Evolutionary conservation across 30 jellyfish, hydroid and myxozoan genomes (phyloP), one percentile per base, ranked within the genome.

Genomic region (Cassiopea xamachana): DNA sequence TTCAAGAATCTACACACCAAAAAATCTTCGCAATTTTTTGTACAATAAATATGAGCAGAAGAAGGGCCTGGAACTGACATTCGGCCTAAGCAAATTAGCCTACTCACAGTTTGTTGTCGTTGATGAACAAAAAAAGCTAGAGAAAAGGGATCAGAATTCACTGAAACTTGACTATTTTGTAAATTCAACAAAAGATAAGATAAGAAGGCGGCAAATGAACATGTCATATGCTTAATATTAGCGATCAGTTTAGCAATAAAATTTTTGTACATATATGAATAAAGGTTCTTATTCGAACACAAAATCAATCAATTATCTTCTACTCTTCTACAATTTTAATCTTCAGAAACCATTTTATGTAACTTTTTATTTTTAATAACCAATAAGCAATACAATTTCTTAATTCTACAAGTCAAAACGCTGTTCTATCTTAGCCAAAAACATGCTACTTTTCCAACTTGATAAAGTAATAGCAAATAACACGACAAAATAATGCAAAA

Each of bases 181-280:
- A 1, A 69, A 80, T 51, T 55, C 79, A 5, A 69, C 95, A 49
- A 88, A 88, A 77, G 76, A 68, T 13, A 70, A 67, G 43, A 88
- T 88, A 16, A 75, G 95, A 50, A 88, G 55, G 17, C 75, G 90
- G 69, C 49, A 59, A 64, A 67, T 88, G 87, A 88, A 79, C 60
- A 73, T 79, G 82, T 78, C 95, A 43, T 76, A 86, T 46, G 87
- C 75, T 16, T 86, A 62, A 74, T 2, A 48, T 15, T 3, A 39
- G 14, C 19, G 17, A 1, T 45, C 8, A 6, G 64, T 55, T 61
- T 8, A 7, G 8, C 16, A 9, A 7, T 12, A 1, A 49, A 1
- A 55, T 27, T 8, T 77, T 77, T 19, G n/a, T 76, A 4, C 47
- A 48, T 76, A 39, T 12, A 13, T 73, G 43, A 44, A 18, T 17